phyloP scores from a whole-genome alignment of 2,113 vertebrate genomes.

The Mugil cephalus region DNA sequence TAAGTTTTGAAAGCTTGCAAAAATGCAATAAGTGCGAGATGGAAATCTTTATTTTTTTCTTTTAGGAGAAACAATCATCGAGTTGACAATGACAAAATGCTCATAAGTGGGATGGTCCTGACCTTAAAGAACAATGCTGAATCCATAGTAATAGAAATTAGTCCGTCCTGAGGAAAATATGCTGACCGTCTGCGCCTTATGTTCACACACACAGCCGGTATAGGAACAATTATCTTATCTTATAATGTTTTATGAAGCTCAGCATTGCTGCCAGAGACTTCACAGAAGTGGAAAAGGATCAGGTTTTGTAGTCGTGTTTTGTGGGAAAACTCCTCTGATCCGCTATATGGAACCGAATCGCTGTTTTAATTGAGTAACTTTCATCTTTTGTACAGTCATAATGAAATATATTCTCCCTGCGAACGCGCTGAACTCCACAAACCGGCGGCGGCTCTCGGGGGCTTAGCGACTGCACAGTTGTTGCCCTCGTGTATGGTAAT shows the following conservation, averaged over 20 bases:
- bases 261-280: not conserved
- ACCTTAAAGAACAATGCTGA: conserved; percentile 15
- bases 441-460: conserved; percentile 43
- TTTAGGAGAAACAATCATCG: not conserved
- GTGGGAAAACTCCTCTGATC: conserved; percentile 7
- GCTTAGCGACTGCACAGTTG: conserved; percentile 40
- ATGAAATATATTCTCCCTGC: conserved; percentile 21
- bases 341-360: conserved; percentile 29
- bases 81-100: not conserved
- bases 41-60: not conserved
- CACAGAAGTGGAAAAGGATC: conserved; percentile 46
- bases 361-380: conserved; percentile 43
- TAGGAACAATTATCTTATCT: not conserved
- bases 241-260: not conserved
- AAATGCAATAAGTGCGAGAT: not conserved
- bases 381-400: conserved; percentile 25
- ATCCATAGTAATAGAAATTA: conserved; percentile 7
- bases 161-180: not conserved
- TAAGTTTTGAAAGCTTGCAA: conserved; percentile 12
- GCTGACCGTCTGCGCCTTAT: conserved; percentile 10
- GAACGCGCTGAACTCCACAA: conserved; percentile 34
- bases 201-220: no score
- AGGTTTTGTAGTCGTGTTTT: no score
- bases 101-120: not conserved
- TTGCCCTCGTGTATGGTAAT: conserved; percentile 62